Base-by-base conservation (phyloP, 2,797 vertebrate species). In the Epinephelus malabaricus region DNA sequence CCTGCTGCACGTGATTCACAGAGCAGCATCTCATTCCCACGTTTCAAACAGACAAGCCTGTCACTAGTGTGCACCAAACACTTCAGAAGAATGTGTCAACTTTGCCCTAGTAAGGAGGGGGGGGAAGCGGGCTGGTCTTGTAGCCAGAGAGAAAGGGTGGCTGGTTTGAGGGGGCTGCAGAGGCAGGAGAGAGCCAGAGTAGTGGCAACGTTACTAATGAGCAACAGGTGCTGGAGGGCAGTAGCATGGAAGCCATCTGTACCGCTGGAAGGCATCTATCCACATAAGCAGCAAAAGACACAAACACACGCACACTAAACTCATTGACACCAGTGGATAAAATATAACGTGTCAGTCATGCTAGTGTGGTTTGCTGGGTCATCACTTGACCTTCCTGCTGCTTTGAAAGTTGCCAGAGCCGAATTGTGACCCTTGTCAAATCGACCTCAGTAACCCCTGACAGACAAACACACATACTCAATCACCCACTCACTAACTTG, bases 121-220 rank as follows among this genome's bases (percentile, higher is more conserved):
- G 27, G 53, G 47, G 72, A 60, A 65, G 68, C 45, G 1, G 70
- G 67, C 70, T 79, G 54, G 81, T 82, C 79, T 78, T 59, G 60
- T 34, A 71, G 85, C 84, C 73, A 70, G 69, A 72, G 74, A 85
- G 69, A 78, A 64, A 70, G 78, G 78, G 61, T 66, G 69, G 79
- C 60, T 59, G 81, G 81, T 38, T 78, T 38, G 49, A 40, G 54
- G 74, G 79, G 61, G 67, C 40, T 77, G 67, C 71, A 78, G 83
- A 86, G 84, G 81, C 73, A 76, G 77, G 72, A 73, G 79, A 69
- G 82, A 82, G 83, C 69, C 84, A 83, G 83, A 87, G 87, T 87
- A 73, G 86, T 89, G 88, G 90, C 88, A 89, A 89, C 25, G 70
- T 93, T 93, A 92, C 92, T 94, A 94, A 94, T 95, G 92, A 92